These are phyloP conservation scores for Norana najaformis DNA, from an alignment of 2,888 invertebrate species.

Conservation along the genomic window DNA sequence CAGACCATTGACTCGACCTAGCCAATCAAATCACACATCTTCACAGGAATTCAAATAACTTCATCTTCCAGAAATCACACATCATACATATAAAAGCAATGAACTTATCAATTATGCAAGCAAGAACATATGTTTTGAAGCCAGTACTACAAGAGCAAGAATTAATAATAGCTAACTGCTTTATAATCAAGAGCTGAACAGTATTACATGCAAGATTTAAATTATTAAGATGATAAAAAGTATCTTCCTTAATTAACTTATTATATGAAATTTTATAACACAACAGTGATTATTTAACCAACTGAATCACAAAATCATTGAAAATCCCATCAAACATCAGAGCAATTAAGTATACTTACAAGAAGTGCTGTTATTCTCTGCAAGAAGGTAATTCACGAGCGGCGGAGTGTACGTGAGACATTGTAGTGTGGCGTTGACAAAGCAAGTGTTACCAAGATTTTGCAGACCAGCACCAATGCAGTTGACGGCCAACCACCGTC, in stretches of 20 bases:
- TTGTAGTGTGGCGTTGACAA: conserved; percentile 90
- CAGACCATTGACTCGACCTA: conserved; percentile 57
- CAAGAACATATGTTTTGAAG: background rate
- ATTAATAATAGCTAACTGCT: background rate
- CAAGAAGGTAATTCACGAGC: conserved; percentile 61
- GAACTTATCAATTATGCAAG: background rate
- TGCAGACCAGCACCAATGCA: conserved; percentile 75
- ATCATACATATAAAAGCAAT: background rate
- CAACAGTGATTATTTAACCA: background rate
- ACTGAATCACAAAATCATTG: background rate
- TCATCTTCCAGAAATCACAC: background rate
- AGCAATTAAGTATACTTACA: conserved; percentile 47
- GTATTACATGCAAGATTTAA: background rate
- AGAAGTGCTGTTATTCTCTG: conserved; percentile 51
- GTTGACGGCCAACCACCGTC: conserved; percentile 15
- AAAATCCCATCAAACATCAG: background rate
- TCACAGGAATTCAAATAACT: background rate
- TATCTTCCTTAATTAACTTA: background rate
- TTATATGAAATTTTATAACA: background rate
- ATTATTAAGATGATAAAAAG: background rate
- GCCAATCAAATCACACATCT: conserved; percentile 28
- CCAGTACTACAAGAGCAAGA: background rate
- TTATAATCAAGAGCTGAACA: background rate
- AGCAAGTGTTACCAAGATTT: conserved; percentile 97
- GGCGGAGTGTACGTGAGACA: conserved; percentile 64